Conservation (phyloP, 2,113 vertebrate species). For the Callionymus lyra region DNA sequence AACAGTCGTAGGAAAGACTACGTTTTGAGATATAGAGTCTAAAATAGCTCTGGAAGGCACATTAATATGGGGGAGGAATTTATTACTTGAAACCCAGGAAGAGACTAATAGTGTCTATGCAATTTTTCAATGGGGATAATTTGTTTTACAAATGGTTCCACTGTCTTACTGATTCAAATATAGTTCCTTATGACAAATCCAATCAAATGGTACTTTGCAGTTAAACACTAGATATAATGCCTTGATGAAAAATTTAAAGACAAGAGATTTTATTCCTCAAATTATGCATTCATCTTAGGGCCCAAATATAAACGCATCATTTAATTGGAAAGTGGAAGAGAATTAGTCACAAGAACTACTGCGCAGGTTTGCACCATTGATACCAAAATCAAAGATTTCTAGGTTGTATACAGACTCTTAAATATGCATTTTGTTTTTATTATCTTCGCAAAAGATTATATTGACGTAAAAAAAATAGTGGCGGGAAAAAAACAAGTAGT, state of each 20-base stretch:
- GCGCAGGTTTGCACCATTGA: not conserved
- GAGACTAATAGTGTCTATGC: slow-evolving; percentile 67
- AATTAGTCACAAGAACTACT: slow-evolving; percentile 30
- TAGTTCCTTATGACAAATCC: slow-evolving; percentile 77
- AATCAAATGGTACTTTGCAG: slow-evolving; percentile 77
- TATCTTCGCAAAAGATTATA: not conserved
- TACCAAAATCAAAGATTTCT: not conserved
- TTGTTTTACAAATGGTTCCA: slow-evolving; percentile 56
- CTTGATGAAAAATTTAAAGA: slow-evolving; percentile 65
- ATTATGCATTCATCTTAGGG: slow-evolving; percentile 64
- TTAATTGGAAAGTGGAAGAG: slow-evolving; percentile 54
- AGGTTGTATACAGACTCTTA: not conserved
- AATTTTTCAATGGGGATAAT: slow-evolving; percentile 70
- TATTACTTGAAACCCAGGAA: slow-evolving; percentile 3
- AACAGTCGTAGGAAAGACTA: no score
- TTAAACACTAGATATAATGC: slow-evolving; percentile 74
- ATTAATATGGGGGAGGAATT: slow-evolving; percentile 67
- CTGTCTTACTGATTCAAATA: slow-evolving; percentile 70
- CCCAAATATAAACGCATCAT: slow-evolving; percentile 59
- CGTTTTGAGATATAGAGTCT: slow-evolving; percentile 35
- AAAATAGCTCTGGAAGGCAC: slow-evolving; percentile 62
- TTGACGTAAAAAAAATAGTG: no score
- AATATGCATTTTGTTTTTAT: no score
- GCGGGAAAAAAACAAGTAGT: no score
- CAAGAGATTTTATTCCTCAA: slow-evolving; percentile 54